These are phyloP conservation scores for Caerostris darwini DNA, from an alignment of 1,140 invertebrate species.

Conservation along the genomic window DNA sequence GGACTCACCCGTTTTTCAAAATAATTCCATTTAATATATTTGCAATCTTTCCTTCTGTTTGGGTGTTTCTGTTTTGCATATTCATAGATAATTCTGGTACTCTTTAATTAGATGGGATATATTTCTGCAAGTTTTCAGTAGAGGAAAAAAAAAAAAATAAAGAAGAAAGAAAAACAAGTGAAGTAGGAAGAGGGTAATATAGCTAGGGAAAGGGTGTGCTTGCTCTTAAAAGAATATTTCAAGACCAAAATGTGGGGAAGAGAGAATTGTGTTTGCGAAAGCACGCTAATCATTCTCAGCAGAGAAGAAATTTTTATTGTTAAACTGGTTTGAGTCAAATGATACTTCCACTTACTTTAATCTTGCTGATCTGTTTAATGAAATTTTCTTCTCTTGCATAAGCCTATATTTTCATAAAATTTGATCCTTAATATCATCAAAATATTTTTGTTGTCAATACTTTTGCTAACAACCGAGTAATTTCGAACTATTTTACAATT, in stretches of 20 bases:
- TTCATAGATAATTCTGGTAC: background rate
- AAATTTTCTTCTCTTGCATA: too few relatives aligned
- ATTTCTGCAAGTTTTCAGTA: background rate
- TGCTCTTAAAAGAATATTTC: background rate
- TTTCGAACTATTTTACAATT: too few relatives aligned
- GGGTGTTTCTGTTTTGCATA: background rate
- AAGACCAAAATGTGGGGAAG: background rate
- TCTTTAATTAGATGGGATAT: constrained; percentile 2
- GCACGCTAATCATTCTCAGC: background rate
- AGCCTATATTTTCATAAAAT: too few relatives aligned
- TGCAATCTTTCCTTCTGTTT: background rate
- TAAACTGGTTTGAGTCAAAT: background rate
- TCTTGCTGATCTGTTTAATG: too few relatives aligned
- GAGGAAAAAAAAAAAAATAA: background rate
- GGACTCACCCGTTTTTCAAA: background rate
- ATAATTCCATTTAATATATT: background rate
- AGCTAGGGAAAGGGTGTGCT: background rate
- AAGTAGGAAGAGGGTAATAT: background rate
- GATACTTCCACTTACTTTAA: background rate
- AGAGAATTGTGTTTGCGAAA: background rate
- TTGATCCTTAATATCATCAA: too few relatives aligned
- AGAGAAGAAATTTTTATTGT: background rate
- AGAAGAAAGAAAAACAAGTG: too few relatives aligned
- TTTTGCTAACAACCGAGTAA: too few relatives aligned
- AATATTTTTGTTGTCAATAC: too few relatives aligned